Percentiles rank a stretch among this genome's conserved stretches.
Evolutionary conservation across 2,888 invertebrate genomes (phyloP).

Genomic region (Halictus ligatus): DNA sequence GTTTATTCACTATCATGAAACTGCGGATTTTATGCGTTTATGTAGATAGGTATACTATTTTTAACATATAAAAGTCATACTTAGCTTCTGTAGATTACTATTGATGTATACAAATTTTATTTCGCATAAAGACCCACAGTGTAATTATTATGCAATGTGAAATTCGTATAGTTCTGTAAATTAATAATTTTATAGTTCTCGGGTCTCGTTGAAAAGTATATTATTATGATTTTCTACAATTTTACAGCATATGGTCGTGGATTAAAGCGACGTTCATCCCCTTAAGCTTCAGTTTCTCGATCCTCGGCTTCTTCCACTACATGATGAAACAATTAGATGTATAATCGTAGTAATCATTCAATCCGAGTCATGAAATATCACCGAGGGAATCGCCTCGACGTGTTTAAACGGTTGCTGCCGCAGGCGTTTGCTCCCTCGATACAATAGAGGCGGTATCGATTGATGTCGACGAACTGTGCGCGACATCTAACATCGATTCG

Average conservation of each 20-base stretch:
- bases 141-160: too few relatives aligned
- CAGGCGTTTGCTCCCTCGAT: constrained; percentile 1
- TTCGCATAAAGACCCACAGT: too few relatives aligned
- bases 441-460: neutral
- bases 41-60: neutral
- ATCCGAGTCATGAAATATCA: neutral
- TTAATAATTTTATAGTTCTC: neutral
- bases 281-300: constrained; percentile 91
- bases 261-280: constrained; percentile 91
- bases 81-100: too few relatives aligned
- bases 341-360: constrained; percentile 53
- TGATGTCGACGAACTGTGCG: neutral
- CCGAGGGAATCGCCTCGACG: neutral
- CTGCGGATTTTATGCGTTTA: neutral
- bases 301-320: constrained; percentile 92
- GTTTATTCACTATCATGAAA: neutral
- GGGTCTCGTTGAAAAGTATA: neutral
- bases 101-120: too few relatives aligned
- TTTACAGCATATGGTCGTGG: constrained; percentile 90
- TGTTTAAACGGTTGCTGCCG: constrained; percentile 17
- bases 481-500: constrained; percentile 35
- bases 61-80: too few relatives aligned
- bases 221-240: neutral
- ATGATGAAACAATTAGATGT: constrained; percentile 90
- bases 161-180: neutral